Base-by-base conservation (phyloP, 1,140 invertebrate genomes). In the Caenorhabditis remanei region DNA sequence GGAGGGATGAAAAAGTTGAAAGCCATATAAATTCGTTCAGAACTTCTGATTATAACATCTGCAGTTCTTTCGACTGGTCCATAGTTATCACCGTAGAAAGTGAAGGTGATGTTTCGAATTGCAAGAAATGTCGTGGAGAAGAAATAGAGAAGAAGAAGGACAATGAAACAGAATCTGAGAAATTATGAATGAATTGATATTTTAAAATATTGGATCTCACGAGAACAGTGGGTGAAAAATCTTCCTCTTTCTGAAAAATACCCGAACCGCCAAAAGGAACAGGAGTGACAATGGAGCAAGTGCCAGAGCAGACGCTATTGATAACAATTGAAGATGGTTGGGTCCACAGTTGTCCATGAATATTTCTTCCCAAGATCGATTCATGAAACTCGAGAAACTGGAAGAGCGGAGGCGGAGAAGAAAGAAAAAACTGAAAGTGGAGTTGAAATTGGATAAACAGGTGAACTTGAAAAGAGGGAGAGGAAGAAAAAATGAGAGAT, bases 311-410 rank as follows among this genome's bases (percentile, higher is more conserved):
- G 71, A 24, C 7, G n/a, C 13, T 21, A 50, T 50, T 24, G 71
- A 79, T 9, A 79, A 50, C 7, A 79, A 14, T 13, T 14, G 8
- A 9, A 79, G n/a, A 14, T 21, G 71, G 2, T 50, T n/a, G 11
- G 71, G 40, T 50, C 71, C 71, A 79, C 71, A 79, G 21, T 79
- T 79, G 11, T 79, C 71, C 46, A 32, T 13, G n/a, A 79, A 79
- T 53, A 79, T 53, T n/a, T 79, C 46, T 24, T 79, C 71, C 71
- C 71, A 79, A 24, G 71, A 79, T 53, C 46, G 43, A 79, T 79
- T 79, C 71, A 79, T 79, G 50, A 53, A 53, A 53, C 24, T 24
- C 2, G 4, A 71, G 14, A 46, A 46, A n/a, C 13, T 19, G 40
- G 8, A 43, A 43, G 13, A 7, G 14, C 21, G 32, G 11, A n/a